phyloP scores from a whole-genome alignment of 2,888 invertebrate genomes.

The Drosophila planitibia region DNA sequence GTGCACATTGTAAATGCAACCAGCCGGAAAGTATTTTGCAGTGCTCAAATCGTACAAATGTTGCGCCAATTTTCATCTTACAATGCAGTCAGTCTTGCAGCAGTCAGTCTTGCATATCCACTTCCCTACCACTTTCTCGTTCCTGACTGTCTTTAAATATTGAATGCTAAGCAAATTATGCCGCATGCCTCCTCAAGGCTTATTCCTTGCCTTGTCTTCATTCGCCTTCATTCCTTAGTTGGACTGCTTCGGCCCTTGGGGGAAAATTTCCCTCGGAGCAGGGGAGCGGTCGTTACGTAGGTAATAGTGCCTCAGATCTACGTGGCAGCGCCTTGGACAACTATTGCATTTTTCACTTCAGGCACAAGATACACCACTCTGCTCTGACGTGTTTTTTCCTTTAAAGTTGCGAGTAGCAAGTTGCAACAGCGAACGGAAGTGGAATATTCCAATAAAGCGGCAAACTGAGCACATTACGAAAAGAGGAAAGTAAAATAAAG shows the following conservation, averaged over 20 bases:
- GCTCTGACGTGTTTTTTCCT: slow-evolving; percentile 11
- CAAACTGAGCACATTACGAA: slow-evolving; percentile 19
- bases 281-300: background rate
- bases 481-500: background rate
- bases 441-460: slow-evolving; percentile 46
- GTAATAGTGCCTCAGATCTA: slow-evolving; percentile 16
- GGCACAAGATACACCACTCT: slow-evolving; percentile 19
- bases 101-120: slow-evolving; percentile 16
- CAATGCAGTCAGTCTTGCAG: slow-evolving; percentile 23
- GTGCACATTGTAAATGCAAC: slow-evolving; percentile 42
- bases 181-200: slow-evolving; percentile 25
- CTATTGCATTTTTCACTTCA: slow-evolving; percentile 34
- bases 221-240: slow-evolving; percentile 6
- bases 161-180: slow-evolving; percentile 55
- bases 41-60: slow-evolving; percentile 56
- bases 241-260: slow-evolving; percentile 13
- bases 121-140: background rate
- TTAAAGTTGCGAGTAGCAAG: slow-evolving; percentile 28
- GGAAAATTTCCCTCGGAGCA: background rate
- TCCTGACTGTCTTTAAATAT: slow-evolving; percentile 20
- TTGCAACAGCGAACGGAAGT: slow-evolving; percentile 18
- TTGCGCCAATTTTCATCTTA: slow-evolving; percentile 55
- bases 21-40: slow-evolving; percentile 41
- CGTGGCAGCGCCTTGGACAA: slow-evolving; percentile 11
- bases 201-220: slow-evolving; percentile 12